These are phyloP conservation scores for Chironomus tepperi DNA, from an alignment of 1,140 invertebrate genomes.

Conservation along the genomic window DNA sequence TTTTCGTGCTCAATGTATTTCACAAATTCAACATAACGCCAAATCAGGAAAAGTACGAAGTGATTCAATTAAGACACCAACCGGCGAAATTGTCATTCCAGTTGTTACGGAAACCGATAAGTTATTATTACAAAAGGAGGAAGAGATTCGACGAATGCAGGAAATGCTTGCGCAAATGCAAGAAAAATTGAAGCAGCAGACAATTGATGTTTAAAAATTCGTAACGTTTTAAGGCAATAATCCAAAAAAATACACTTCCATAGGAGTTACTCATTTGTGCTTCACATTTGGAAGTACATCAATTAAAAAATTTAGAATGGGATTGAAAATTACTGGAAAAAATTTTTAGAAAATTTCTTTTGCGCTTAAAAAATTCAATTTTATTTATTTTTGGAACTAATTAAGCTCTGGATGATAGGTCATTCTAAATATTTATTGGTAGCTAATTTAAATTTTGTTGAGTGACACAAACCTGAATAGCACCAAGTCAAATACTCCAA, in stretches of 20 bases:
- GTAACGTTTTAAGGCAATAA: background rate
- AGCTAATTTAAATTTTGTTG: no score
- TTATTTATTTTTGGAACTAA: no score
- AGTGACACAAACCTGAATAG: no score
- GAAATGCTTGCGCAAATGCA: constrained; percentile 96
- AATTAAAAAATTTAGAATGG: no score
- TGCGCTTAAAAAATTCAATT: no score
- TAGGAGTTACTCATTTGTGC: no score
- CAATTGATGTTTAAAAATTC: constrained; percentile 30
- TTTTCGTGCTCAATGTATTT: constrained; percentile 84
- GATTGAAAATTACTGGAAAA: no score
- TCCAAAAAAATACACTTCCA: background rate
- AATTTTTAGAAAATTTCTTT: no score
- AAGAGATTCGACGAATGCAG: constrained; percentile 92
- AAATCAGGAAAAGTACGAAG: constrained; percentile 80
- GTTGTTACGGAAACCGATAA: constrained; percentile 76
- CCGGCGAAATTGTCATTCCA: constrained; percentile 54
- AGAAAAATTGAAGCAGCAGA: constrained; percentile 75
- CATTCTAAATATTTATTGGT: no score
- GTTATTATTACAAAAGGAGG: constrained; percentile 81
- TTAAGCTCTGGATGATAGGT: no score
- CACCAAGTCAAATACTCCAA: no score
- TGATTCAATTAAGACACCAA: constrained; percentile 69
- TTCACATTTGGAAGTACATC: no score
- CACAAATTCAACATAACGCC: constrained; percentile 79